phyloP scores from a whole-genome alignment of 2,797 vertebrate genomes.

The Kryptolebias ocellatus region DNA sequence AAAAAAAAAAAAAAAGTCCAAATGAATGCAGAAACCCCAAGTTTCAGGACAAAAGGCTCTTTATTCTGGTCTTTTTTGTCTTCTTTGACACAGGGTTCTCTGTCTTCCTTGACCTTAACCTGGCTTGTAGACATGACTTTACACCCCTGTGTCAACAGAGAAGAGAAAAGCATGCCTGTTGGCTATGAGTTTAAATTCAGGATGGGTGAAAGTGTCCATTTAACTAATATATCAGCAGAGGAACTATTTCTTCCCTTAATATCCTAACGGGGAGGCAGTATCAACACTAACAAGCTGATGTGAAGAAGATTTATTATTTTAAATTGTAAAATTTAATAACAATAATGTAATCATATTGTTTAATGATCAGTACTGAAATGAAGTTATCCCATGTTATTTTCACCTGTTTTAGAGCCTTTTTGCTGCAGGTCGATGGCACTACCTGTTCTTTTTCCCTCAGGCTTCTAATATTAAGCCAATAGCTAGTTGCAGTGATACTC shows the following conservation, averaged over 20 bases:
- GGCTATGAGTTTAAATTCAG: conserved; percentile 26
- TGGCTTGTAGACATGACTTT: conserved; percentile 79
- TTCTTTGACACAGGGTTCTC: conserved; percentile 73
- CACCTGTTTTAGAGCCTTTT: background rate
- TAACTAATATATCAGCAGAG: conserved; percentile 8
- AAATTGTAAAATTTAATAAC: no score
- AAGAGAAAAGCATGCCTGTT: conserved; percentile 59
- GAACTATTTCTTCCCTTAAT: background rate
- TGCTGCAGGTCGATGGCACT: background rate
- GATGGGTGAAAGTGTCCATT: conserved; percentile 11
- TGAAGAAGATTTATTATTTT: background rate
- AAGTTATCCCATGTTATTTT: no score
- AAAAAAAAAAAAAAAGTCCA: conserved; percentile 9
- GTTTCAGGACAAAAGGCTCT: conserved; percentile 71
- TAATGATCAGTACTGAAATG: no score
- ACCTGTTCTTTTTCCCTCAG: no score
- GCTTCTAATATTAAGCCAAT: no score
- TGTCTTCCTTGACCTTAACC: conserved; percentile 73
- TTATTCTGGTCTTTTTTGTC: conserved; percentile 68
- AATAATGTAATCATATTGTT: no score
- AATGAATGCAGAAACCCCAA: conserved; percentile 47
- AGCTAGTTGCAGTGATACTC: no score
- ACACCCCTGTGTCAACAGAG: conserved; percentile 68
- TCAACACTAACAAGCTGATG: background rate
- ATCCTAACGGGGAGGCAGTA: background rate